These are phyloP conservation scores for Fissipunctia ypsillon DNA, from an alignment of 2,888 invertebrate genomes.

Conservation along the genomic window DNA sequence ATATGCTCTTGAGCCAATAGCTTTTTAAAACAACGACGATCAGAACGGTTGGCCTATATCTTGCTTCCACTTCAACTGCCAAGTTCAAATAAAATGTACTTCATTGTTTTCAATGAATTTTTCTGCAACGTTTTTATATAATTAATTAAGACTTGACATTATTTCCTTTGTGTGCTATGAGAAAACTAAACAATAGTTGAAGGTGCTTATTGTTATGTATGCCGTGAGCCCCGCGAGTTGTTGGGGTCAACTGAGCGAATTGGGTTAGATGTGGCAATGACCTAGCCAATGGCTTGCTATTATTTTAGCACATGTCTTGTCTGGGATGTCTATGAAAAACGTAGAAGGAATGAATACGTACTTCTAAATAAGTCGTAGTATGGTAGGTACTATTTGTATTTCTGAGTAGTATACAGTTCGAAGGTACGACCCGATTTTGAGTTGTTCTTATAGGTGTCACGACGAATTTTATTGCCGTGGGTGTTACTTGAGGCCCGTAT, in stretches of 20 bases:
- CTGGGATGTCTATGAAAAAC: slow-evolving; percentile 9
- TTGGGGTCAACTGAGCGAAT: slow-evolving; percentile 44
- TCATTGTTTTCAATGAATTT: slow-evolving; percentile 3
- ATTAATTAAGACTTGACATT: slow-evolving; percentile 33
- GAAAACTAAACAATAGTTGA: slow-evolving; percentile 40
- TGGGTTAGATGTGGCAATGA: slow-evolving; percentile 16
- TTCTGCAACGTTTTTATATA: slow-evolving; percentile 4
- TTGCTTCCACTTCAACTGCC: neutral
- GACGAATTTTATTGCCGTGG: no score
- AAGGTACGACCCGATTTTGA: no score
- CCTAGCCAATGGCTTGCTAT: slow-evolving; percentile 20
- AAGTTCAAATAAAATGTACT: neutral
- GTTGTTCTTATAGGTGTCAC: no score
- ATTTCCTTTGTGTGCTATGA: slow-evolving; percentile 30
- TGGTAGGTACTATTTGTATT: no score
- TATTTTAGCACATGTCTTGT: slow-evolving; percentile 40
- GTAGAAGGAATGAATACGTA: neutral
- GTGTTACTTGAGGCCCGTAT: neutral
- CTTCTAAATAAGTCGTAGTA: neutral
- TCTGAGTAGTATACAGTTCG: no score
- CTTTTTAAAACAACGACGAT: neutral
- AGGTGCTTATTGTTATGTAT: slow-evolving; percentile 17
- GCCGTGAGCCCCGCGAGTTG: slow-evolving; percentile 7
- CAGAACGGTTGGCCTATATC: no score
- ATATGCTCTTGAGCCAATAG: no score